These are phyloP conservation scores for Parapristionchus giblindavisi DNA, from an alignment of 2,888 invertebrate genomes.

Conservation along the genomic window DNA sequence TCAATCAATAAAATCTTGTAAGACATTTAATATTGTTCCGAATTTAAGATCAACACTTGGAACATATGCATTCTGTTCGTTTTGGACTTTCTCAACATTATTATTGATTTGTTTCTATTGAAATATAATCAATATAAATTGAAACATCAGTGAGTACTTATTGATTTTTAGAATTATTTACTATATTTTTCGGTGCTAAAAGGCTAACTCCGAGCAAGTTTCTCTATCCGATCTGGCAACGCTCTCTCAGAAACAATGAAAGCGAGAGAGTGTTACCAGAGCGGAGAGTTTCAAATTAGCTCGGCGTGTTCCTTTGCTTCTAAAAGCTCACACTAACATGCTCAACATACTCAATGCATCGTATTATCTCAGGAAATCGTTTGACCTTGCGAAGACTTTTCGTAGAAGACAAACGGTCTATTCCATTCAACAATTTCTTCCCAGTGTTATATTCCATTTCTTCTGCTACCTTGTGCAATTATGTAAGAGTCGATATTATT, in stretches of 20 bases:
- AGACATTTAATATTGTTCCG: background rate
- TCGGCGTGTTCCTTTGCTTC: too few species aligned
- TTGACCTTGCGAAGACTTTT: background rate
- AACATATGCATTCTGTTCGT: background rate
- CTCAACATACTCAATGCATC: too few species aligned
- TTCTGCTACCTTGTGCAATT: slow-evolving; percentile 4
- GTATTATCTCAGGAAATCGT: slow-evolving; percentile 1
- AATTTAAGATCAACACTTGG: background rate
- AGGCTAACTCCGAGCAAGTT: too few species aligned
- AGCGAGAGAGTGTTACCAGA: too few species aligned
- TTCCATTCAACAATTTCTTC: background rate
- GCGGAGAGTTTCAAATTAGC: too few species aligned
- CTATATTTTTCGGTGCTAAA: too few species aligned
- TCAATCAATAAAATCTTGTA: background rate
- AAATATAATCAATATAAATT: background rate
- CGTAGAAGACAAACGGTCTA: background rate
- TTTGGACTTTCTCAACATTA: background rate
- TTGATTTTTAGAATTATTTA: background rate
- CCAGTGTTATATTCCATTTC: background rate
- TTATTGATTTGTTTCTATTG: background rate
- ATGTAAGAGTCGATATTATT: background rate
- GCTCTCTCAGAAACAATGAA: too few species aligned
- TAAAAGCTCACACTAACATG: too few species aligned
- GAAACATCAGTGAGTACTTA: background rate
- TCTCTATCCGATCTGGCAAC: too few species aligned